Conservation (phyloP, 2,113 vertebrate species). For the Sinocyclocheilus maitianheensis region DNA sequence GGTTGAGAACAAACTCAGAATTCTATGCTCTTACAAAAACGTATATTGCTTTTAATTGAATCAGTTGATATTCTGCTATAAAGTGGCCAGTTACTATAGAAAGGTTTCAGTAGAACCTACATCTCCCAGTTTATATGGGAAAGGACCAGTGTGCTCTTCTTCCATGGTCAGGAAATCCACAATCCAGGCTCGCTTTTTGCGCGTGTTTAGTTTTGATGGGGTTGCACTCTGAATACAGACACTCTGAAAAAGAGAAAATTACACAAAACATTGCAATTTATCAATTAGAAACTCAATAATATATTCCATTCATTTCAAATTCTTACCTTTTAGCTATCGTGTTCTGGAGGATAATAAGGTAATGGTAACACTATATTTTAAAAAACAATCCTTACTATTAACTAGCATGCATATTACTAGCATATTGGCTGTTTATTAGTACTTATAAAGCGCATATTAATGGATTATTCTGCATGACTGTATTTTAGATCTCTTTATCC, state of each 20-base stretch:
- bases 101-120: not conserved
- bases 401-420: no score
- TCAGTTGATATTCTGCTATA: not conserved
- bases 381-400: no score
- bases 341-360: not conserved
- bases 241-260: not conserved
- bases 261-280: not conserved
- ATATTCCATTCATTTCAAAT: not conserved
- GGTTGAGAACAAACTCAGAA: not conserved
- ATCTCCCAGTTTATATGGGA: conserved; percentile 30
- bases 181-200: conserved; percentile 37
- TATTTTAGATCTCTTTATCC: no score
- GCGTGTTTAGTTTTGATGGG: not conserved
- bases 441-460: no score
- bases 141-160: conserved; percentile 7
- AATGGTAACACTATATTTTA: no score
- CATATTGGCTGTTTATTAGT: no score
- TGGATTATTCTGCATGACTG: no score
- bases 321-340: not conserved
- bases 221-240: not conserved
- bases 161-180: not conserved
- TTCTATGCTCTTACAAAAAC: not conserved
- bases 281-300: not conserved
- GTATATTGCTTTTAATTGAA: not conserved
- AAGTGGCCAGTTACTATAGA: not conserved